phyloP scores from a whole-genome alignment of 2,888 invertebrate genomes.

The Allygus modestus region DNA sequence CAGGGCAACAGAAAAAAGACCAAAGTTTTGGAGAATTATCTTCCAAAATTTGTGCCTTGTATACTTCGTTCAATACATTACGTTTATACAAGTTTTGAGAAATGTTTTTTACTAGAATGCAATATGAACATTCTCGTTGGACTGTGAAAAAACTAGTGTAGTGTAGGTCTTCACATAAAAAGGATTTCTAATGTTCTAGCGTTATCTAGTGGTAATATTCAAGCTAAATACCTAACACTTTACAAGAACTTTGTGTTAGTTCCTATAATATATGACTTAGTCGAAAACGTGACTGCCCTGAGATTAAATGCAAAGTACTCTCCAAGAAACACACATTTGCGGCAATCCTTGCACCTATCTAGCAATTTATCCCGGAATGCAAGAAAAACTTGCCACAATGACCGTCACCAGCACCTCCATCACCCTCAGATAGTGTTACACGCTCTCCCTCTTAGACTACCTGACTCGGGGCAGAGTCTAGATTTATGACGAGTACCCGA shows the following conservation, averaged over 20 bases:
- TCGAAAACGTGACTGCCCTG: constrained; percentile 18
- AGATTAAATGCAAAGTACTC: background rate
- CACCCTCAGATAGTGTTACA: background rate
- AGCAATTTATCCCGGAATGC: background rate
- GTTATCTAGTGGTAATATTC: no score
- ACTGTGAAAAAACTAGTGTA: no score
- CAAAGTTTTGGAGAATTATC: no score
- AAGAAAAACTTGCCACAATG: background rate
- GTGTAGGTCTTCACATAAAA: no score
- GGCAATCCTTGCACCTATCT: background rate
- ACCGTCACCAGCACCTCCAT: background rate
- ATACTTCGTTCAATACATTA: no score
- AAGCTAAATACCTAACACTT: no score
- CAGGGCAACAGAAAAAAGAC: no score
- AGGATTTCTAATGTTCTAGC: no score
- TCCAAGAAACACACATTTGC: background rate
- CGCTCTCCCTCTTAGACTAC: background rate
- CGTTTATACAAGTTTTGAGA: no score
- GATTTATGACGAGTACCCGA: constrained; percentile 30
- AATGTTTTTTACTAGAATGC: no score
- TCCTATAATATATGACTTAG: background rate
- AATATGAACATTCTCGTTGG: no score
- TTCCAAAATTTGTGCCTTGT: no score
- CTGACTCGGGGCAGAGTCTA: background rate
- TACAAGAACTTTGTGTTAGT: background rate